Evolutionary conservation across 2,888 invertebrate species (phyloP).

Genomic region (Dryococelus australis): DNA sequence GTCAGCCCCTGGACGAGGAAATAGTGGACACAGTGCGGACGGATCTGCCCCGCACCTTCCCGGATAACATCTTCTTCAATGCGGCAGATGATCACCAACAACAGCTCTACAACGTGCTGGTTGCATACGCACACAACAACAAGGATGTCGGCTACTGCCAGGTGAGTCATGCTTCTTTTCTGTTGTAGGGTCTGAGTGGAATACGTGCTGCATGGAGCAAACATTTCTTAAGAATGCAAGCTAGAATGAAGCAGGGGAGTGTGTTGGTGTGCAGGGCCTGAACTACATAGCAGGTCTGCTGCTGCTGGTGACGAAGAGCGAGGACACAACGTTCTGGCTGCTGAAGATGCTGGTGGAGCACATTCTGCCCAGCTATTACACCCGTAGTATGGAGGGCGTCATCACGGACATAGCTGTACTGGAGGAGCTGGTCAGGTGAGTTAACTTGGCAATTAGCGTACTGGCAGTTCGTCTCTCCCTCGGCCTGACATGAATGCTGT

Average conservation of each 20-base stretch:
- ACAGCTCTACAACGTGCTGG: slow-evolving; percentile 83
- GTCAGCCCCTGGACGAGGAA: slow-evolving; percentile 73
- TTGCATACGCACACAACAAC: slow-evolving; percentile 90
- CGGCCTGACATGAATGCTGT: too few species aligned
- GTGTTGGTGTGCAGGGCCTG: slow-evolving; percentile 69
- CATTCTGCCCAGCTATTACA: slow-evolving; percentile 88
- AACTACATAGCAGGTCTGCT: slow-evolving; percentile 92
- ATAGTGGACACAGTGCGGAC: slow-evolving; percentile 84
- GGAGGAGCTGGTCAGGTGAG: slow-evolving; percentile 77
- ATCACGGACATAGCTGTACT: slow-evolving; percentile 90
- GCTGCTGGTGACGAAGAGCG: slow-evolving; percentile 84
- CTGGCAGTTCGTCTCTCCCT: too few species aligned
- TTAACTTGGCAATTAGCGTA: background rate
- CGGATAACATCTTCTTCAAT: slow-evolving; percentile 92
- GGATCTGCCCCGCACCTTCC: slow-evolving; percentile 92
- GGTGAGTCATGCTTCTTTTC: slow-evolving; percentile 55
- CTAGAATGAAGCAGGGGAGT: background rate
- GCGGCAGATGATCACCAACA: slow-evolving; percentile 73
- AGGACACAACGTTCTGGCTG: slow-evolving; percentile 93
- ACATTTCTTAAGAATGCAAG: background rate
- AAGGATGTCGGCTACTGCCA: slow-evolving; percentile 90
- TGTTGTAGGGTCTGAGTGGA: background rate
- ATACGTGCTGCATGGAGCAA: background rate
- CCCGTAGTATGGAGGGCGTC: slow-evolving; percentile 87
- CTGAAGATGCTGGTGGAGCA: slow-evolving; percentile 87